phyloP scores from a whole-genome alignment of 2,113 vertebrate genomes.

The Oreocharis arfaki region DNA sequence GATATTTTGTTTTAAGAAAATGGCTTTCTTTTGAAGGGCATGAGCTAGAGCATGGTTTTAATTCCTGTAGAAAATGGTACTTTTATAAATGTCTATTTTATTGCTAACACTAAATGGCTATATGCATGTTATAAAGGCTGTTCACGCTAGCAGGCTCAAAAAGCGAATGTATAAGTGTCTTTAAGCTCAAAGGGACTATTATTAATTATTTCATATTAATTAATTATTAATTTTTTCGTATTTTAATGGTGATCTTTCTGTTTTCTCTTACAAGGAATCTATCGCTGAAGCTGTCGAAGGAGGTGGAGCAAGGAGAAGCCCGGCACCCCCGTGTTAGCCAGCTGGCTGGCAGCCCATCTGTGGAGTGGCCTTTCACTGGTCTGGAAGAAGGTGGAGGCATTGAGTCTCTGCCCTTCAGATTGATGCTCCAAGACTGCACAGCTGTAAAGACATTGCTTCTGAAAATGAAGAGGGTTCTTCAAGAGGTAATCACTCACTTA shows the following conservation, averaged over 20 bases:
- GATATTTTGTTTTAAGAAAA: neutral
- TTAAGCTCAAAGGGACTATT: neutral
- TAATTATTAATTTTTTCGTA: too few relatives aligned
- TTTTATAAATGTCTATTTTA: neutral
- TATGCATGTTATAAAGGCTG: neutral
- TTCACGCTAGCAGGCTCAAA: neutral
- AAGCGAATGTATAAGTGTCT: neutral
- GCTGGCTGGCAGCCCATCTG: slow-evolving; percentile 69
- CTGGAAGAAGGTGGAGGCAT: slow-evolving; percentile 83
- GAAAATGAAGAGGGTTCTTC: slow-evolving; percentile 91
- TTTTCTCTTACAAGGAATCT: slow-evolving; percentile 66
- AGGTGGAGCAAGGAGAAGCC: slow-evolving; percentile 68
- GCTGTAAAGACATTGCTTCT: slow-evolving; percentile 91
- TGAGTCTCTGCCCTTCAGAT: slow-evolving; percentile 86
- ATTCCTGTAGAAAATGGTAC: neutral
- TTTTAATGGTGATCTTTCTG: neutral
- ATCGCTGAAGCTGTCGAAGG: slow-evolving; percentile 75
- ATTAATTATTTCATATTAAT: too few relatives aligned
- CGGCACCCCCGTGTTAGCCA: slow-evolving; percentile 56
- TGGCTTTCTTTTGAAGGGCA: neutral
- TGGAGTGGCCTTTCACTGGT: slow-evolving; percentile 77
- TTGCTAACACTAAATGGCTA: neutral
- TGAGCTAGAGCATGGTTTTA: neutral
- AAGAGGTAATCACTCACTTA: slow-evolving; percentile 82
- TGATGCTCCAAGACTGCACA: slow-evolving; percentile 97